Percentiles rank a stretch among this genome's conserved stretches.
Evolutionary conservation across 2,888 invertebrate genomes (phyloP).

Genomic region (Drosophila niveifrons): DNA sequence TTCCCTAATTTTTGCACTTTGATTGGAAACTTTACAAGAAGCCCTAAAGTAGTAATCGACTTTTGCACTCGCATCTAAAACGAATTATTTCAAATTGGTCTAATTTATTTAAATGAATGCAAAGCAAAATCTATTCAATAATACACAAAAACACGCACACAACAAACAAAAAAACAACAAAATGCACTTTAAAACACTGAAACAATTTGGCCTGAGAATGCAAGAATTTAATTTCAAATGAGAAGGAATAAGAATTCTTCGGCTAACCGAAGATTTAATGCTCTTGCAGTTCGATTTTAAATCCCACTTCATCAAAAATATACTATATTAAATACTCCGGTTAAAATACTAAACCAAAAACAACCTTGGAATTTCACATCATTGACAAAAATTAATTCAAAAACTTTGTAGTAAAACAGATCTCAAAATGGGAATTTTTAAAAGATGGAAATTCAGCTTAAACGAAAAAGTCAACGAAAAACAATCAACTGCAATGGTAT

Average conservation of each 20-base stretch:
- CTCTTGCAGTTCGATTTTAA: no score
- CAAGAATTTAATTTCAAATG: background rate
- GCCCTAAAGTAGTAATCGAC: conserved; percentile 45
- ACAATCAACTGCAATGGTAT: conserved; percentile 36
- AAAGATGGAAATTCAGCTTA: background rate
- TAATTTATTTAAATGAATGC: conserved; percentile 26
- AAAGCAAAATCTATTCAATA: conserved; percentile 16
- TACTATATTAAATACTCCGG: background rate
- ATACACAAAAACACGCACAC: conserved; percentile 23
- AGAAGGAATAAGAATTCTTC: background rate
- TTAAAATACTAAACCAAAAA: background rate
- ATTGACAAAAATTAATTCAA: background rate
- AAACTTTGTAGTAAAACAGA: background rate
- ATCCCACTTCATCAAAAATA: no score
- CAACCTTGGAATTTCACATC: conserved; percentile 4
- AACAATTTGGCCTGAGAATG: conserved; percentile 22
- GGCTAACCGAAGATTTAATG: background rate
- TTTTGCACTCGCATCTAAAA: conserved; percentile 33
- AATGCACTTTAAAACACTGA: conserved; percentile 19
- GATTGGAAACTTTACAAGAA: conserved; percentile 29
- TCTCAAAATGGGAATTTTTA: background rate
- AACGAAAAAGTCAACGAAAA: background rate
- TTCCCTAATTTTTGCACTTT: conserved; percentile 53
- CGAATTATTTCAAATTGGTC: conserved; percentile 13
- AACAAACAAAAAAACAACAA: conserved; percentile 14